Percentiles rank a stretch among this genome's conserved stretches.
Evolutionary conservation across 2,888 invertebrate genomes (phyloP).

Genomic region (Dryobota labecula): DNA sequence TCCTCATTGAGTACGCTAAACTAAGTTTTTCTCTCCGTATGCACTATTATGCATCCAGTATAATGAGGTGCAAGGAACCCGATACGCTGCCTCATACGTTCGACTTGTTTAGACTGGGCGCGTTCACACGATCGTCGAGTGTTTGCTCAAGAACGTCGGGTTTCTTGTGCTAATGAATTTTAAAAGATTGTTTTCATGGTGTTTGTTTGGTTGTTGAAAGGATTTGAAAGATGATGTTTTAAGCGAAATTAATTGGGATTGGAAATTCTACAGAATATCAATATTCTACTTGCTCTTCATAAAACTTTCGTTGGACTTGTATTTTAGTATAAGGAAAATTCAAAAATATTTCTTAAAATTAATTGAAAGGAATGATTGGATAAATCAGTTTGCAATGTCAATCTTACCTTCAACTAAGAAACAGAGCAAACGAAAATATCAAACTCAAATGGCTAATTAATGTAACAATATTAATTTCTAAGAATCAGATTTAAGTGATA

Average conservation of each 20-base stretch:
- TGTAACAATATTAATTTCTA: slow-evolving; percentile 7
- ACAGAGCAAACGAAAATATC: neutral
- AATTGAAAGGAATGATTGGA: neutral
- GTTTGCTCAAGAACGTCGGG: slow-evolving; percentile 56
- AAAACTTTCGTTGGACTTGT: no score
- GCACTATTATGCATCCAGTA: slow-evolving; percentile 43
- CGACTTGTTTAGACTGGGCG: slow-evolving; percentile 64
- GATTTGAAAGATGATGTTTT: neutral
- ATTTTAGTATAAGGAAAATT: no score
- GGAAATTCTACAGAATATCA: no score
- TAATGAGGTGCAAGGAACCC: slow-evolving; percentile 60
- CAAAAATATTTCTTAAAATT: neutral
- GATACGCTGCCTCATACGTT: slow-evolving; percentile 55
- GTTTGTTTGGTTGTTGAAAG: slow-evolving; percentile 17
- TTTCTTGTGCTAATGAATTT: slow-evolving; percentile 46
- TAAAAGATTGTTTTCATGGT: slow-evolving; percentile 9
- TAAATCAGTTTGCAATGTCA: neutral
- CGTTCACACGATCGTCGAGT: slow-evolving; percentile 42
- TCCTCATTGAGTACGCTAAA: slow-evolving; percentile 9
- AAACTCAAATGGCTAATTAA: neutral
- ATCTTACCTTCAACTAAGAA: neutral
- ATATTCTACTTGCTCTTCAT: no score
- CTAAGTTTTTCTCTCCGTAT: slow-evolving; percentile 46
- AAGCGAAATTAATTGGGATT: neutral
- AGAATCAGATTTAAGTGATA: slow-evolving; percentile 1